Evolutionary conservation across 2,797 vertebrate species (phyloP).

Genomic region (Pipistrellus pygmaeus): DNA sequence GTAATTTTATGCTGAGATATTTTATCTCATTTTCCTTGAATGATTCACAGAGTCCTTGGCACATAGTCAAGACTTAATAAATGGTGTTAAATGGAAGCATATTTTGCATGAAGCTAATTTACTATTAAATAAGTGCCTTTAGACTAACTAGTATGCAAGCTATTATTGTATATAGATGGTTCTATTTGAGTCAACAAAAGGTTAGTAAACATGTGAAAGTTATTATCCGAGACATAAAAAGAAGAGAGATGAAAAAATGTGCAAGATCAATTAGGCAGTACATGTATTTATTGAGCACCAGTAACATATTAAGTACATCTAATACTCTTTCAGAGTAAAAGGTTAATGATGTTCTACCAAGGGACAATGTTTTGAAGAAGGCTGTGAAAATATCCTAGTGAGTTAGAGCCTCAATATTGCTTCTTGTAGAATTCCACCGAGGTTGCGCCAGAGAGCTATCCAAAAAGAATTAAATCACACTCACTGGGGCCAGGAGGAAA

Average conservation of each 20-base stretch:
- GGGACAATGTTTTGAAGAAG: constrained; percentile 35
- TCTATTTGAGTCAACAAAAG: neutral
- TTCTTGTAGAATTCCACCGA: neutral
- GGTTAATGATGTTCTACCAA: constrained; percentile 11
- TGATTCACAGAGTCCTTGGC: neutral
- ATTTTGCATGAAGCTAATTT: neutral
- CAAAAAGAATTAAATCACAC: constrained; percentile 66
- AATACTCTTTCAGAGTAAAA: constrained; percentile 19
- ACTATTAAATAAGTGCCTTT: neutral
- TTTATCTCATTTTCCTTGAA: neutral
- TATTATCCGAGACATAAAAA: neutral
- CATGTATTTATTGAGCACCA: neutral
- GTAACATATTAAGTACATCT: neutral
- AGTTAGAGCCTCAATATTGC: constrained; percentile 40
- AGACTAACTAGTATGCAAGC: neutral
- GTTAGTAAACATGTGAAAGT: neutral
- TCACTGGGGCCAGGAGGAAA: constrained; percentile 8
- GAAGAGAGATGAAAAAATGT: neutral
- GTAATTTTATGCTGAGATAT: neutral
- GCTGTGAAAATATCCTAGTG: constrained; percentile 49
- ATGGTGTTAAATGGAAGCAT: neutral
- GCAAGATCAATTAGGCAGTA: neutral
- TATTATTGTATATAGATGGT: neutral
- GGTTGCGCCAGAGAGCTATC: constrained; percentile 59
- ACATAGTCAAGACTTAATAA: neutral